Base-by-base conservation (phyloP, 64 coral and sea anemone genomes). In the Stichodactyla helianthus region DNA sequence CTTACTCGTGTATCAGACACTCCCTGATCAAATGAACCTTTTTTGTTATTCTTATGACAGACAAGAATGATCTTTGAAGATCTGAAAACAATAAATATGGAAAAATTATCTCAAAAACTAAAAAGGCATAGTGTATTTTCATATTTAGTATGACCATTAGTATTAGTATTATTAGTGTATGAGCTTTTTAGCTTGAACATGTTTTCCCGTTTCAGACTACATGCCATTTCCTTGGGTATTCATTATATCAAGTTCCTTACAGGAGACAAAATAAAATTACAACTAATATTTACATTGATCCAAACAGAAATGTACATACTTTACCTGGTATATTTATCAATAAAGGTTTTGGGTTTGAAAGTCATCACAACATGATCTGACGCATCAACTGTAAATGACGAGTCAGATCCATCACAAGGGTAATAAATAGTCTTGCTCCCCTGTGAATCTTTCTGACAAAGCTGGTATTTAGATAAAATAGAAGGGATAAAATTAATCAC, bases 381-480 rank as follows among this genome's bases (percentile, higher is more conserved):
- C 60, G 50, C 23, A 53, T 83, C 18, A 55, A 79, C 44, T 51
- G 83, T 57, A 70, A 90, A 74, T 5, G 57, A n/a, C 35, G 84
- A 10, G 82, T 84, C 58, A 10, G 82, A 77, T 11, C 0, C 82
- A 84, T 22, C 52, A 89, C 81, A 56, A n/a, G 51, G 68, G 25
- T 74, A 74, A 11, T 28, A 87, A 77, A 17, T 8, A 58, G 18
- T 31, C 12, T 6, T 16, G 14, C 3, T 10, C 15, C 6, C 7
- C 26, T 51, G 8, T 27, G 23, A 5, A 87, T 82, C 50, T 89
- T 82, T 63, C 87, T 65, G 79, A 89, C 81, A 82, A 82, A 60
- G 56, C 11, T 26, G 56, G 56, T 16, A 65, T 19, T 16, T 19
- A 16, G 62, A 65, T 16, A 20, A 20, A 65, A 65, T 20, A 65